Conservation (phyloP, 2,888 invertebrate genomes). For the Chironomus riparius region DNA sequence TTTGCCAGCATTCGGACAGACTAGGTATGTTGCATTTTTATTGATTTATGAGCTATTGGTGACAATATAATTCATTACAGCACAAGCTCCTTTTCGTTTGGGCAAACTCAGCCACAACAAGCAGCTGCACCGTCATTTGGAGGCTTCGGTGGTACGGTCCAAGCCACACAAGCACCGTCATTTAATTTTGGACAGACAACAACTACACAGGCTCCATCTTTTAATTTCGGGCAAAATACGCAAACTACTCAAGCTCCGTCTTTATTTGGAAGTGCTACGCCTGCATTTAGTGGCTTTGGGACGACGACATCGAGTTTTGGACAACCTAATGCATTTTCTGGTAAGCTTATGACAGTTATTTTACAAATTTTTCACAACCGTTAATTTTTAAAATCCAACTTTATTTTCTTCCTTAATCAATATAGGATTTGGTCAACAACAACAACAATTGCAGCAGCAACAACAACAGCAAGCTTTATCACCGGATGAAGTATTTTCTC, state of each 20-base stretch:
- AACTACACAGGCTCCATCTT: conserved; percentile 32
- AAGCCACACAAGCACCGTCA: neutral
- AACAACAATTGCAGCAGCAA: conserved; percentile 33
- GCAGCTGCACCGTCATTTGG: conserved; percentile 33
- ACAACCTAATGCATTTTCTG: conserved; percentile 34
- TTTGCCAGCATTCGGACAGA: conserved; percentile 31
- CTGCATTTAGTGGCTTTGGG: conserved; percentile 34
- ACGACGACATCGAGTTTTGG: conserved; percentile 29
- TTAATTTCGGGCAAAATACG: conserved; percentile 29
- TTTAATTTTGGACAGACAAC: conserved; percentile 28
- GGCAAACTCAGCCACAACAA: neutral
- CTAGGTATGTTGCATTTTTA: conserved; percentile 11
- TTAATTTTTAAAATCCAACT: too few species aligned
- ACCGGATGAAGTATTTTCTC: conserved; percentile 60
- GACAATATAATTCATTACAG: neutral
- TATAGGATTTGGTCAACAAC: conserved; percentile 32
- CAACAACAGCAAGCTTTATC: conserved; percentile 49
- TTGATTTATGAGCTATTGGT: neutral
- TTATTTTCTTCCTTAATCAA: too few species aligned
- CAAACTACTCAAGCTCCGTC: conserved; percentile 31
- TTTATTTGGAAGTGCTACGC: conserved; percentile 40
- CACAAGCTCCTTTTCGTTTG: conserved; percentile 6
- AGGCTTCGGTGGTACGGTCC: conserved; percentile 6
- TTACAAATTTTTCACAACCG: too few species aligned
- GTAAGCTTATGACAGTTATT: conserved; percentile 33